Conservation (phyloP, 2,113 vertebrate genomes). For the Platysternon megacephalum region DNA sequence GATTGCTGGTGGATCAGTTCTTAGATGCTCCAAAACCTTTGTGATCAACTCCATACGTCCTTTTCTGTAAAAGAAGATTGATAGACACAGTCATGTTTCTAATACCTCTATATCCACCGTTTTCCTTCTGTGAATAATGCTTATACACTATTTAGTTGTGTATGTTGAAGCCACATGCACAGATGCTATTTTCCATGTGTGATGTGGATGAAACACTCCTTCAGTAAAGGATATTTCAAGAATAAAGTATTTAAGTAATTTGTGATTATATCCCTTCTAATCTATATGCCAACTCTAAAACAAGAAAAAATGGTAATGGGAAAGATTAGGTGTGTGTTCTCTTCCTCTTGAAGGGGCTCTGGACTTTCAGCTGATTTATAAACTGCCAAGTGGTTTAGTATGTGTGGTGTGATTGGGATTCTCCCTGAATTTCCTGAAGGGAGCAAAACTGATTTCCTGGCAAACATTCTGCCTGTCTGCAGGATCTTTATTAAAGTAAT, state of each 20-base stretch:
- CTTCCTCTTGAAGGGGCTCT: neutral
- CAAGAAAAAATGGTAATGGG: neutral
- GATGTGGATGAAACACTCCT: accelerated
- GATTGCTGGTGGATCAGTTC: neutral
- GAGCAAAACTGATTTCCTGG: too few relatives aligned
- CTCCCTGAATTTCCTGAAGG: neutral
- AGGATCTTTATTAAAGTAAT: neutral
- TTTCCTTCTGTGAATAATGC: neutral
- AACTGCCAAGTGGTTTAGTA: neutral
- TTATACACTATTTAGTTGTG: neutral
- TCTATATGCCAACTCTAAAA: neutral
- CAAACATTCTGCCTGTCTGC: neutral
- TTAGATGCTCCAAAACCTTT: neutral
- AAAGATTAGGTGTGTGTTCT: neutral
- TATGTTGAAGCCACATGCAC: accelerated
- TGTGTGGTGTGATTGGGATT: neutral
- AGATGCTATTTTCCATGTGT: accelerated
- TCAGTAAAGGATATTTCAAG: neutral
- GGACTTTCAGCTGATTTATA: neutral
- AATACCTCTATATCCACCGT: accelerated
- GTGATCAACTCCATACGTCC: neutral
- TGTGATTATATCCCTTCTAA: neutral
- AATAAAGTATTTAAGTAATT: neutral
- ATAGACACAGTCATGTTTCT: neutral
- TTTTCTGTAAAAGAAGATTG: neutral